Conservation (phyloP, 1,140 invertebrate species). For the Zelostemma sp. region DNA sequence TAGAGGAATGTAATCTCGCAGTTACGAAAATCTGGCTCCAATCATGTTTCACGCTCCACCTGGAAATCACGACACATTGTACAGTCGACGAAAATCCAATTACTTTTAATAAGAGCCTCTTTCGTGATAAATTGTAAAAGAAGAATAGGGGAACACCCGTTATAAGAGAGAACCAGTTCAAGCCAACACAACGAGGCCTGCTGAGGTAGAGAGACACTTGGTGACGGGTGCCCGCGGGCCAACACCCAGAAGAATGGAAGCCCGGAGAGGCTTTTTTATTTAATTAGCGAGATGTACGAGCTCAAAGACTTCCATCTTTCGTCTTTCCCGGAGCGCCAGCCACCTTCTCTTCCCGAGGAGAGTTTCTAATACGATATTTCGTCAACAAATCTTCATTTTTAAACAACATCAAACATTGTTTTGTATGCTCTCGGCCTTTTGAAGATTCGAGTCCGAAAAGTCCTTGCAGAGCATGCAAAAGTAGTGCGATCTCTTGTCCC, state of each 20-base stretch:
- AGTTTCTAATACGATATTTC: conserved; percentile 30
- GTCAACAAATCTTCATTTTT: conserved; percentile 26
- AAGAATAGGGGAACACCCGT: conserved; percentile 39
- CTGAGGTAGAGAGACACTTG: conserved; percentile 43
- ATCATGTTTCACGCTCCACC: too few species aligned
- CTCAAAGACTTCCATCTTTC: conserved; percentile 54
- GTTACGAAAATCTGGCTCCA: too few species aligned
- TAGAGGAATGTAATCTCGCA: too few species aligned
- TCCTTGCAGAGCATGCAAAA: too few species aligned
- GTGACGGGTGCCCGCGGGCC: conserved; percentile 53
- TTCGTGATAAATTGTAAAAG: conserved; percentile 9
- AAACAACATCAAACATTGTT: conserved; percentile 13
- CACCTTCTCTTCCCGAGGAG: background rate
- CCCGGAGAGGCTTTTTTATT: conserved; percentile 57
- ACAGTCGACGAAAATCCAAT: conserved; percentile 16
- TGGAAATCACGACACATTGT: too few species aligned
- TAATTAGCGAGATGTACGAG: conserved; percentile 63
- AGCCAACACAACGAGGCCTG: background rate
- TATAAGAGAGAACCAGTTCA: conserved; percentile 27
- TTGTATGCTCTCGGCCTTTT: too few species aligned
- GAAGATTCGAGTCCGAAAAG: too few species aligned
- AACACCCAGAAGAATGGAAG: conserved; percentile 55
- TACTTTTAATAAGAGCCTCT: conserved; percentile 25
- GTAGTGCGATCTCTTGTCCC: conserved; percentile 5
- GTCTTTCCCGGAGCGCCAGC: background rate